Evolutionary conservation across 1,140 invertebrate genomes (phyloP), one percentile per base, ranked within the genome.

Genomic region (Bicyclus anynana): DNA sequence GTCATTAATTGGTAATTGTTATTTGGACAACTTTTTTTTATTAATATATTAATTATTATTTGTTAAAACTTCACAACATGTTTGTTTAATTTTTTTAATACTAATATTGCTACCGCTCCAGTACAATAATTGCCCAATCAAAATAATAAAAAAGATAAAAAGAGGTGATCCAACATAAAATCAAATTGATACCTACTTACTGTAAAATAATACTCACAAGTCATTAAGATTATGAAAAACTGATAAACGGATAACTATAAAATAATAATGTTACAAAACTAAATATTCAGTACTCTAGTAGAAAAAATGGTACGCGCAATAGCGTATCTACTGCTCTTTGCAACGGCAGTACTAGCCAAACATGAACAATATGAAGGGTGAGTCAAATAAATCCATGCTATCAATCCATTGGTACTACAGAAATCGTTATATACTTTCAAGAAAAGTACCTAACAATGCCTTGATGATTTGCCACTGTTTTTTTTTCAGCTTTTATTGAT

Each of bases 331-430:
- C 48, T 84, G 5, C 42, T 84, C 6, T 33, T 74, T 2, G 59
- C 62, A 14, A 68, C 65, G 2, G 48, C 62, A 10, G 75, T 66
- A 0, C 60, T 78, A 17, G 77, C 60, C 13, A 60, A 67, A 9
- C 84, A 87, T 59, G 81, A 87, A 37, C 69, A 82, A 71, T 87
- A 87, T 74, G 84, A 87, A 69, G 80, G 81, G 84, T 87, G 62
- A 73, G 74, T 67, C 23, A 23, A 23, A 23, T 53, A 35, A 38
- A 14, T 59, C 1, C 26, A 27, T n/a, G n/a, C n/a, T n/a, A n/a
- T n/a, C n/a, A n/a, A n/a, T n/a, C n/a, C n/a, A n/a, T n/a, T n/a
- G n/a, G n/a, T n/a, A n/a, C n/a, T n/a, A n/a, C n/a, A n/a, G n/a
- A n/a, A n/a, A n/a, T n/a, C n/a, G n/a, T n/a, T n/a, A n/a, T n/a